A percentile compares a stretch with the other conserved stretches of the same genome.
Conservation (phyloP, 2,888 invertebrate species). For the Ormyrus nitidulus region DNA sequence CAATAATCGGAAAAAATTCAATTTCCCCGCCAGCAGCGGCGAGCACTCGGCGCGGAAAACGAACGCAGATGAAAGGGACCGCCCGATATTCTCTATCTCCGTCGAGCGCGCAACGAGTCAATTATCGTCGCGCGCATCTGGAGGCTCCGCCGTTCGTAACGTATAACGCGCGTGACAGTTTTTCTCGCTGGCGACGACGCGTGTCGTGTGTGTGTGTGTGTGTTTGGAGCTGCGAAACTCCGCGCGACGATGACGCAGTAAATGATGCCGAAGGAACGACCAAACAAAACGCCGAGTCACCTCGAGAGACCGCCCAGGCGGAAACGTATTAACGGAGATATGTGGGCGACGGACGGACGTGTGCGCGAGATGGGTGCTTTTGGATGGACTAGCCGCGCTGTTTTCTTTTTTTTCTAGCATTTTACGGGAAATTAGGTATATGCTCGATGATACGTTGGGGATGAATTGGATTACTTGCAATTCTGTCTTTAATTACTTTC, state of each 20-base stretch:
- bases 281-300: constrained; percentile 14
- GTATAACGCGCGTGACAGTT: background rate
- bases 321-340: background rate
- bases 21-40: background rate
- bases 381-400: too few species aligned
- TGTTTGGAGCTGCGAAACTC: background rate
- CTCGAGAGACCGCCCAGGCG: background rate
- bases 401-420: too few species aligned
- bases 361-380: too few species aligned
- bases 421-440: too few species aligned
- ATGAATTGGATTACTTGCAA: too few species aligned
- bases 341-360: background rate
- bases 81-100: too few species aligned
- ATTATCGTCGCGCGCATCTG: constrained; percentile 25
- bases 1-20: background rate
- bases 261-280: background rate
- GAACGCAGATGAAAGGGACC: too few species aligned
- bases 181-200: background rate
- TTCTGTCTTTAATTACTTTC: too few species aligned
- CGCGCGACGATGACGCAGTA: constrained; percentile 19
- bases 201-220: too few species aligned
- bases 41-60: too few species aligned
- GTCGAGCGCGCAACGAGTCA: constrained; percentile 15
- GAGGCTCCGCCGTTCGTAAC: background rate
- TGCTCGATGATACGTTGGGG: too few species aligned